Base-by-base conservation (phyloP, 2,888 invertebrate genomes). In the Cecidostiba fungosa region DNA sequence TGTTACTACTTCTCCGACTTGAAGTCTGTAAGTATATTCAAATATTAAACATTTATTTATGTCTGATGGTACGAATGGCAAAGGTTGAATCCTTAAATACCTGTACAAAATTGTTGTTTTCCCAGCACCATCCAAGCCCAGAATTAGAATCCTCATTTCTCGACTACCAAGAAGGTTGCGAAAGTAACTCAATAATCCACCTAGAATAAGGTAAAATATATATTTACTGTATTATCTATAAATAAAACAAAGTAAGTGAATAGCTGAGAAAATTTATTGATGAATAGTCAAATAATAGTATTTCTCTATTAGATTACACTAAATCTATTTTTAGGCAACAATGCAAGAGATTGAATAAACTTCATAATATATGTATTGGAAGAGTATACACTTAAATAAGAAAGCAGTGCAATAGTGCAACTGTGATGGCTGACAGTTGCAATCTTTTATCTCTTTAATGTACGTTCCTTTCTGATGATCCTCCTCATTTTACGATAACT, bases 101-200 rank as follows among this genome's bases (percentile, higher is more conserved):
- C 97, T 97, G 94, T 99, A 99, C 88, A 99, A 94, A 94, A 99
- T 99, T 87, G 99, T 99, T 0, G 99, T 99, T 95, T 99, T 99
- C 89, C 99, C 99, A 93, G 99, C 99, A 87, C 99, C 99, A 94
- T 99, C 99, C 89, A 99, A 94, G 6, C 99, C 99, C 84, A 99
- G 95, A 93, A 99, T 99, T 90, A 99, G 94, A 94, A 99, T 99
- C 92, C 99, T 95, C 97, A 99, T 98, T 95, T 99, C 99, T 91
- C 99, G 97, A 88, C 98, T 98, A 72, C 99, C 99, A 93, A 99
- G 95, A 90, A 99, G 95, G 90, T 97, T 97, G 91, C 98, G 97
- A 94, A 99, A 99, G 94, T 99, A 99, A 95, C 98, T 98, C 94
- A 99, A 95, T 93, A 99, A 95, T 93, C 98, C 98, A 94, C 99